These are phyloP conservation scores for Heliconius hewitsoni DNA, from an alignment of 1,140 invertebrate species.

Conservation along the genomic window DNA sequence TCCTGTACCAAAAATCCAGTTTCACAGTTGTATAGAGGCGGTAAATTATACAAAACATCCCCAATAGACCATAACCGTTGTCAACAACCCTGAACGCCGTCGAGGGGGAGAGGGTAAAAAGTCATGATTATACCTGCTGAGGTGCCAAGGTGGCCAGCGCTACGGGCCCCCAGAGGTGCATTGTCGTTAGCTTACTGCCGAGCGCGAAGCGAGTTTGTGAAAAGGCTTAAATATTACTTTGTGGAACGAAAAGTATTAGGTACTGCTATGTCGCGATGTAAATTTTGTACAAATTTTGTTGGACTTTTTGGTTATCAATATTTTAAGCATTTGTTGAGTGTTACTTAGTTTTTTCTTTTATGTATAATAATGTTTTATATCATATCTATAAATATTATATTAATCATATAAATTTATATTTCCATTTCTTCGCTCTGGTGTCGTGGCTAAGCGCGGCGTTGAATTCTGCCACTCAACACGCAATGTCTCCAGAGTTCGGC, in stretches of 20 bases:
- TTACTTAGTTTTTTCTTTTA: too few relatives aligned
- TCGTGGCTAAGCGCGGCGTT: too few relatives aligned
- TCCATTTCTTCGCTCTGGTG: too few relatives aligned
- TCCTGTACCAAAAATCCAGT: neutral
- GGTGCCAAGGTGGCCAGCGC: neutral
- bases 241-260: neutral
- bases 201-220: neutral
- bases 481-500: too few relatives aligned
- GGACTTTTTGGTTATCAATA: neutral
- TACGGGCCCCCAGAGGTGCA: neutral
- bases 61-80: neutral
- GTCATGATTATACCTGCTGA: conserved; percentile 1
- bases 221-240: neutral
- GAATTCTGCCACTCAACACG: too few relatives aligned
- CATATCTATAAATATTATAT: too few relatives aligned
- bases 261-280: neutral
- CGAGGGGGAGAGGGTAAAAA: neutral
- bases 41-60: conserved; percentile 4
- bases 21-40: neutral
- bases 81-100: neutral
- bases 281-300: neutral
- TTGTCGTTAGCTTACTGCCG: neutral
- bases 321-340: neutral
- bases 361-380: too few relatives aligned
- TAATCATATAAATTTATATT: too few relatives aligned